A percentile compares a stretch with the other conserved stretches of the same genome.
Evolutionary conservation across 2,888 invertebrate species (phyloP).

Genomic region (Cyrtodaria siliqua): DNA sequence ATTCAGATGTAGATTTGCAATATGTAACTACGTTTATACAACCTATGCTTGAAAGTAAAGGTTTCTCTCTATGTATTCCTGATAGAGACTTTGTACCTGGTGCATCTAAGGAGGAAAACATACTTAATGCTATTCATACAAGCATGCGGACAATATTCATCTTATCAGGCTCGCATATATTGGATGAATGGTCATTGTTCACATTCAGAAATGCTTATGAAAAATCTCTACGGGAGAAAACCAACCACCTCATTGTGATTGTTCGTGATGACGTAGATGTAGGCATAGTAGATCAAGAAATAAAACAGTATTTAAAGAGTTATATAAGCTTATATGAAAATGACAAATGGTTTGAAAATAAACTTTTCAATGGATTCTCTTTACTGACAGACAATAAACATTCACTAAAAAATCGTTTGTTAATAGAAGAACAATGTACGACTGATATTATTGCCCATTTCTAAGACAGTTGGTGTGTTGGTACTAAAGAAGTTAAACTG

Average conservation of each 20-base stretch:
- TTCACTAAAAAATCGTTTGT: too few relatives aligned
- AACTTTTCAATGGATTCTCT: background rate
- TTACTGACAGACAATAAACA: background rate
- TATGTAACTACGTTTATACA: conserved; percentile 55
- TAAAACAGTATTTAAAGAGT: background rate
- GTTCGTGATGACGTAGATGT: conserved; percentile 19
- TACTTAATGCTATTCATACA: conserved; percentile 57
- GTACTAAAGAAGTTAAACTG: too few relatives aligned
- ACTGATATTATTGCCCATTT: too few relatives aligned
- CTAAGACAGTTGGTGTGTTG: too few relatives aligned
- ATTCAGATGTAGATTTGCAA: conserved; percentile 57
- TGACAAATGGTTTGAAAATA: background rate
- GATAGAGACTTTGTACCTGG: conserved; percentile 71
- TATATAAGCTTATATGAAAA: background rate
- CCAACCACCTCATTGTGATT: conserved; percentile 65
- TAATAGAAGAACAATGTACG: too few relatives aligned
- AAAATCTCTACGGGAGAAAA: conserved; percentile 62
- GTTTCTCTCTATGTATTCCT: conserved; percentile 56
- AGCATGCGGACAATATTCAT: conserved; percentile 62
- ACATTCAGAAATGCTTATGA: conserved; percentile 63
- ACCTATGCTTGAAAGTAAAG: conserved; percentile 53
- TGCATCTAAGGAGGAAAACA: conserved; percentile 66
- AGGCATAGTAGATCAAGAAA: background rate
- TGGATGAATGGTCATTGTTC: conserved; percentile 70
- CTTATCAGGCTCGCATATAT: conserved; percentile 46